Evolutionary conservation across 2,888 invertebrate species (phyloP), one percentile per base, ranked within the genome.

Genomic region (Parthenolecanium corni): DNA sequence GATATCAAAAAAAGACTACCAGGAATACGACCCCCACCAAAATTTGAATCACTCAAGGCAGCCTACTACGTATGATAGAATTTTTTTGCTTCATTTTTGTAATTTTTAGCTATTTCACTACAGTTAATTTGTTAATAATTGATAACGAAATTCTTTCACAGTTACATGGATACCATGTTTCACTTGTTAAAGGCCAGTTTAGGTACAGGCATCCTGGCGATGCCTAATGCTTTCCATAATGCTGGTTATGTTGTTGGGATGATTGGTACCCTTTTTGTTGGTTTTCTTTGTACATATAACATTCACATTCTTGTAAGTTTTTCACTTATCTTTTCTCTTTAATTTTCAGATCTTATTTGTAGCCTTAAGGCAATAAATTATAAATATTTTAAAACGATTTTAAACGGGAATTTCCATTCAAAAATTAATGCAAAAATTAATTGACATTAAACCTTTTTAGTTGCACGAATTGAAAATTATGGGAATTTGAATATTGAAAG

Each of bases 131-230:
- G n/a, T n/a, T n/a, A n/a, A n/a, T n/a, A n/a, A n/a, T n/a, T n/a
- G n/a, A n/a, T n/a, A n/a, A n/a, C n/a, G n/a, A n/a, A n/a, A n/a
- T n/a, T n/a, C n/a, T n/a, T n/a, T 25, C 5, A 3, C 20, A 90
- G 90, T 64, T 86, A 86, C 73, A 75, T 77, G 61, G 88, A 89
- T 71, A 89, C 89, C 0, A 76, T 91, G 65, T 81, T 92, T 68
- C 90, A 93, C 72, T 76, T 93, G 64, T 75, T 93, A 67, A 93
- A 93, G 73, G 91, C 90, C 25, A 91, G 90, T 73, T 78, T 93
- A 66, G 94, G 94, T 0, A 92, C 92, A 0, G 94, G 94, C 5
- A 89, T 93, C 69, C 77, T 94, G 58, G 92, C 93, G 3, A 88
- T 94, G 85, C 92, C 93, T 0, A 80, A 83, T 67, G 92, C 92